A percentile compares a stretch with the other conserved stretches of the same genome.
Evolutionary conservation across 2,113 vertebrate genomes (phyloP).

Genomic region (Embiotoca jacksoni): DNA sequence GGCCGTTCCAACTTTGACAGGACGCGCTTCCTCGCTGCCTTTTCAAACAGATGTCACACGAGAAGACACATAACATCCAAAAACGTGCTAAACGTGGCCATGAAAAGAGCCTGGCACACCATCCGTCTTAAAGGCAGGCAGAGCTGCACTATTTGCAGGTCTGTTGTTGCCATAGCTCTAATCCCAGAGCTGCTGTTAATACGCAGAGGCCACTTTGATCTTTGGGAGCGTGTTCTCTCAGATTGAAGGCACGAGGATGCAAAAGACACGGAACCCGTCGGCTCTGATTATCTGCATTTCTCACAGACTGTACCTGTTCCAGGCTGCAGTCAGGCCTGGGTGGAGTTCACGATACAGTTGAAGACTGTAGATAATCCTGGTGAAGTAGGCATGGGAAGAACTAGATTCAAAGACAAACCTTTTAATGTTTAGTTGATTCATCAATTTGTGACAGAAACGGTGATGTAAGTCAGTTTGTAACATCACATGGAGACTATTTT

Average conservation of each 20-base stretch:
- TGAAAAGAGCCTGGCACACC: slow-evolving; percentile 17
- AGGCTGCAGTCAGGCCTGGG: too few relatives aligned
- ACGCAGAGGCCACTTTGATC: slow-evolving; percentile 44
- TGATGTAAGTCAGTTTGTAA: too few relatives aligned
- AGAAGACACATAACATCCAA: background rate
- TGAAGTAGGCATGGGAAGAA: background rate
- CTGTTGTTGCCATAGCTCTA: slow-evolving; percentile 44
- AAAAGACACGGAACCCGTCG: background rate
- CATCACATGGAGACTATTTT: background rate
- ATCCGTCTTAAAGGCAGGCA: background rate
- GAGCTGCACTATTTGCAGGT: slow-evolving; percentile 32
- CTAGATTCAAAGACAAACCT: too few relatives aligned
- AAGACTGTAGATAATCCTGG: background rate
- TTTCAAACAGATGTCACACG: background rate
- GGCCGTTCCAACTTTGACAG: background rate
- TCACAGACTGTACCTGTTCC: too few relatives aligned
- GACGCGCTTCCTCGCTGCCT: background rate
- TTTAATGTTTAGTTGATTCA: too few relatives aligned
- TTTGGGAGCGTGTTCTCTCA: slow-evolving; percentile 6
- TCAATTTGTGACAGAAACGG: too few relatives aligned
- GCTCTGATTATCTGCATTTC: slow-evolving; percentile 1
- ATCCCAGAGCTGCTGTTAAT: slow-evolving; percentile 43
- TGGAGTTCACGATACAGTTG: background rate
- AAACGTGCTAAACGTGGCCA: too few relatives aligned
- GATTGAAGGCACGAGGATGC: background rate